Percentiles rank a stretch among this genome's conserved stretches.
Evolutionary conservation across 2,888 invertebrate genomes (phyloP).

Genomic region (Ptilodon capucinus): DNA sequence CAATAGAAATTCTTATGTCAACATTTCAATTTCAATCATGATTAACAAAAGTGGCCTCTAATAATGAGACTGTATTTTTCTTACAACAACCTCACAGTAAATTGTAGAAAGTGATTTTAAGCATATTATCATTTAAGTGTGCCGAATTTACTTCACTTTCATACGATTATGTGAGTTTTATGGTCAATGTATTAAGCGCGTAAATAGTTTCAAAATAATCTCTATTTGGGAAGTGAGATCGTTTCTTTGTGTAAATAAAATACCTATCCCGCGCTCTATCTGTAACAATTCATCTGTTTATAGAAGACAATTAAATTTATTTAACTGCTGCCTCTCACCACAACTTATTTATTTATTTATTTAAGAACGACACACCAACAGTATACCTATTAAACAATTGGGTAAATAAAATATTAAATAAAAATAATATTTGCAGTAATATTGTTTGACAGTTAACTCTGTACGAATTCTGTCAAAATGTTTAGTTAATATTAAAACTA

Average conservation of each 20-base stretch:
- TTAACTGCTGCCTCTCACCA: too few relatives aligned
- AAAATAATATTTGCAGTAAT: too few relatives aligned
- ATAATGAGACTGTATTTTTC: background rate
- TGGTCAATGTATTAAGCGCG: background rate
- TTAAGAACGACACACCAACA: too few relatives aligned
- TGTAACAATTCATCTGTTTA: too few relatives aligned
- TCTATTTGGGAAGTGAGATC: background rate
- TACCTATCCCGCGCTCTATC: background rate
- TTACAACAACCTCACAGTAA: background rate
- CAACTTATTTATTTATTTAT: too few relatives aligned
- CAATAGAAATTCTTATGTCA: background rate
- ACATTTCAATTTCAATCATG: background rate
- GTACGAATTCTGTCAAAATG: too few relatives aligned
- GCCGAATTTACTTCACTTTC: slow-evolving; percentile 14
- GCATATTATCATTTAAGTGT: slow-evolving; percentile 4
- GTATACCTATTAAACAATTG: too few relatives aligned
- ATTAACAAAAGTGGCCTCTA: background rate
- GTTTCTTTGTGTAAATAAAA: slow-evolving; percentile 1
- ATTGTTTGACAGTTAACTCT: too few relatives aligned
- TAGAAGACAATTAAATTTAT: too few relatives aligned
- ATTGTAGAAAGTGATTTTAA: slow-evolving; percentile 15
- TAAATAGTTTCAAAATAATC: slow-evolving; percentile 3
- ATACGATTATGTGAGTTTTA: slow-evolving; percentile 10
- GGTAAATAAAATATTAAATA: too few relatives aligned
- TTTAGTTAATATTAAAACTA: too few relatives aligned